Conservation (phyloP, 2,797 vertebrate genomes). For the Sitta carolinensis region DNA sequence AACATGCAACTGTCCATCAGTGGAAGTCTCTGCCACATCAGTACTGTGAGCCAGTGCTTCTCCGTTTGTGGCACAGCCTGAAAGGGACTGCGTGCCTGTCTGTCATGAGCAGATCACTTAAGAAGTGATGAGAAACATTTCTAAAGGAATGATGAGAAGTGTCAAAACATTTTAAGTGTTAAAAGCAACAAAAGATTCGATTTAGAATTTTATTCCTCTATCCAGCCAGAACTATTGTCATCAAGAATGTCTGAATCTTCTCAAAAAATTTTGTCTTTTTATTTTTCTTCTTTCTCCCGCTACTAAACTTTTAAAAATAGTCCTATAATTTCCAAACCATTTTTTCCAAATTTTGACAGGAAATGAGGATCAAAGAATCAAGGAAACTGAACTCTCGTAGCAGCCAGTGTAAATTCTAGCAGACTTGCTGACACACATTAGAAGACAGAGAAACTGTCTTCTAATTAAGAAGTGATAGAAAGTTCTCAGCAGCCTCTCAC, state of each 20-base stretch:
- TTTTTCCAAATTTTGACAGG: too few species aligned
- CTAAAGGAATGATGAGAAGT: constrained; percentile 36
- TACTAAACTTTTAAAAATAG: background rate
- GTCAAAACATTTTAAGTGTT: constrained; percentile 51
- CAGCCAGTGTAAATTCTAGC: background rate
- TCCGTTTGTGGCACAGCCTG: background rate
- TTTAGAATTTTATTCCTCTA: background rate
- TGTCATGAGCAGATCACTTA: constrained; percentile 39
- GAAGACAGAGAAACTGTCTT: background rate
- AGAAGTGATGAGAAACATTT: constrained; percentile 59
- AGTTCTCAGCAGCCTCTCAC: background rate
- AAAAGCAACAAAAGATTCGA: constrained; percentile 56
- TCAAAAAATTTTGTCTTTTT: rapidly evolving
- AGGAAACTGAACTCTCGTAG: background rate
- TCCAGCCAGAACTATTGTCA: constrained; percentile 30
- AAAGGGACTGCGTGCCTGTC: constrained; percentile 39
- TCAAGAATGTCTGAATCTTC: background rate
- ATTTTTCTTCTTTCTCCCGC: background rate
- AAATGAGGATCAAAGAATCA: background rate
- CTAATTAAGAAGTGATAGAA: background rate
- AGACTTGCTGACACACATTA: background rate
- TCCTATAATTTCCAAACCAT: background rate
- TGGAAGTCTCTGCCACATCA: background rate
- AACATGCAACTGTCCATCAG: background rate
- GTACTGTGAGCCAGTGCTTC: background rate